Base-by-base conservation (phyloP, 2,113 vertebrate genomes). In the Otocyon megalotis region DNA sequence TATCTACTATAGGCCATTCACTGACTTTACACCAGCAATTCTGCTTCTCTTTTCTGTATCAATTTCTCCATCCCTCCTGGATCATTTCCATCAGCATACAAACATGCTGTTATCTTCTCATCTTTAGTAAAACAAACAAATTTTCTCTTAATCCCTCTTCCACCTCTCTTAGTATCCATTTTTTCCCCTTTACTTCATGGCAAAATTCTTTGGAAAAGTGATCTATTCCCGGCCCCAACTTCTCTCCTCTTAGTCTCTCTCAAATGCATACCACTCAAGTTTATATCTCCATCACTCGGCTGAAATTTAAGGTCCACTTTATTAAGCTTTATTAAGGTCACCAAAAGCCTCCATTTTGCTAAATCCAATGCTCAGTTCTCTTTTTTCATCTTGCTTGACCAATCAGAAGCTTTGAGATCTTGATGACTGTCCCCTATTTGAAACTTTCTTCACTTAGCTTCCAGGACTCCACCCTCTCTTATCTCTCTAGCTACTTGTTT, bases 151-250 rank as follows among this genome's bases (percentile, higher is more conserved):
- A 60, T 81, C 26, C 13, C n/a, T 76, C 22, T 74, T 72, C 50
- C 30, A 4, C 50, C 2, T 71, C 26, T 58, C 35, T 14, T 48
- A 53, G 24, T 16, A 71, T 14, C n/a, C 26, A 53, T 50, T 30
- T 87, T 63, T 74, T 86, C 20, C 69, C 71, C 56, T 84, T 84
- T 15, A 7, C 9, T 69, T 81, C 76, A 60, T 58, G 62, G 76
- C 32, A 96, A 82, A 54, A 60, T n/a, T 65, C 72, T 22, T 84
- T 96, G 43, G 65, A 92, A 95, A 76, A 15, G 4, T 28, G 43
- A 22, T 69, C 50, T 83, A 8, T 50, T 8, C 10, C 19, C 30
- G n/a, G 6, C n/a, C 74, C 26, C 74, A 37, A 35, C 14, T 26
- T 90, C 63, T 71, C n/a, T 74, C 60, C 67, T 80, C 35, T 22